Conservation (phyloP, 2,888 invertebrate species). For the Abscondita cerata region DNA sequence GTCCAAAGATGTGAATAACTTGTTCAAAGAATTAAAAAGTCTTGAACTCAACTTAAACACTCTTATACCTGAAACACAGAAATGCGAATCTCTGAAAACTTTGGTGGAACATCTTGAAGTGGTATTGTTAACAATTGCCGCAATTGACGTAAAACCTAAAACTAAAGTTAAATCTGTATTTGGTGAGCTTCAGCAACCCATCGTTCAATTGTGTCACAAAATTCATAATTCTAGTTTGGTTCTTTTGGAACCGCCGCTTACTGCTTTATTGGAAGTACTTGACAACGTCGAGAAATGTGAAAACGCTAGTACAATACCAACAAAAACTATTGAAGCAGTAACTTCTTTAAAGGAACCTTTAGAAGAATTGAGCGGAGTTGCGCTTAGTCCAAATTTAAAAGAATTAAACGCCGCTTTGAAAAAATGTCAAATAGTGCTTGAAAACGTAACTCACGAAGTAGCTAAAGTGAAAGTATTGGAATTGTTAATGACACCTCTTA, state of each 20-base stretch:
- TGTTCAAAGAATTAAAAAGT: neutral
- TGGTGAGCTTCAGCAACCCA: slow-evolving; percentile 2
- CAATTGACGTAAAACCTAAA: neutral
- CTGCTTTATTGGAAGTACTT: neutral
- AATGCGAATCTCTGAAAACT: neutral
- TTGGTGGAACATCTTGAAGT: neutral
- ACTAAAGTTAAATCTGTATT: neutral
- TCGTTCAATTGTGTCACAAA: neutral
- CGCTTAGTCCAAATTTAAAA: neutral
- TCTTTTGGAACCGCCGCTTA: slow-evolving; percentile 7
- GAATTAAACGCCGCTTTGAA: no score
- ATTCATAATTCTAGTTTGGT: neutral
- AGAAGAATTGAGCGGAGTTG: neutral
- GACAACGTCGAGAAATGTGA: neutral
- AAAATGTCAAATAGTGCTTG: neutral
- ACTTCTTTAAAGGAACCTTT: neutral
- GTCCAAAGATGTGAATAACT: neutral
- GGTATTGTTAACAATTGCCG: neutral
- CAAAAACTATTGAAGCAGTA: neutral
- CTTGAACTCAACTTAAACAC: neutral
- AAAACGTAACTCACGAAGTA: neutral
- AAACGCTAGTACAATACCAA: neutral
- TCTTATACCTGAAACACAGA: neutral
- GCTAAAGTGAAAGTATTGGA: neutral
- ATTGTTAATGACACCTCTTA: neutral